phyloP scores from a whole-genome alignment of 23 tunicate species.

The Trididemnum clinides region DNA sequence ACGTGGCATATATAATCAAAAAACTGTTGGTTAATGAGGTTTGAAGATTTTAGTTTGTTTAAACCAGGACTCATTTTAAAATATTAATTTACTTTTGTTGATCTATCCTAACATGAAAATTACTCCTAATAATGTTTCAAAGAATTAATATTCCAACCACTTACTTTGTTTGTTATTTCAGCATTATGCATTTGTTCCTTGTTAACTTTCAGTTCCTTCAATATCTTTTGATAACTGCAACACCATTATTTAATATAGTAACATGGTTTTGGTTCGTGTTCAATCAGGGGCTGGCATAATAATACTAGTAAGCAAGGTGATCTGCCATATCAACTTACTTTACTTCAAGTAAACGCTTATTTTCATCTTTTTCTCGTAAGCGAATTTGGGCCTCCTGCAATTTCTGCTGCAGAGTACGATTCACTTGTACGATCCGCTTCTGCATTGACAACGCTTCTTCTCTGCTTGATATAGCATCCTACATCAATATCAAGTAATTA shows the following conservation, averaged over 20 bases:
- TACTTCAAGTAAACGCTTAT: neutral
- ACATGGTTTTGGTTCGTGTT: neutral
- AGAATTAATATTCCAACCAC: too few species aligned
- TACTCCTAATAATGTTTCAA: too few species aligned
- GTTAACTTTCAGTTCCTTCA: neutral
- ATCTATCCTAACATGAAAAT: too few species aligned
- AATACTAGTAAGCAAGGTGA: neutral
- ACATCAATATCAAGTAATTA: too few species aligned
- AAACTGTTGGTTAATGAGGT: too few species aligned
- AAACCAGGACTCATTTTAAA: too few species aligned
- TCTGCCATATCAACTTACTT: too few species aligned
- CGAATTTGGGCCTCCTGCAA: neutral
- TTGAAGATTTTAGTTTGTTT: too few species aligned
- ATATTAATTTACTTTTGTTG: too few species aligned
- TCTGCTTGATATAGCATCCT: slow-evolving; percentile 4
- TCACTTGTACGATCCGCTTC: neutral
- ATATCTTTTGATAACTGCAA: neutral
- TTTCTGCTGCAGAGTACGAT: slow-evolving; percentile 2
- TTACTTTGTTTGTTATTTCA: slow-evolving; percentile 6
- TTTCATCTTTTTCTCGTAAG: neutral
- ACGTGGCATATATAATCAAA: too few species aligned
- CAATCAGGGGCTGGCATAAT: too few species aligned
- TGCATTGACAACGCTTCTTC: neutral
- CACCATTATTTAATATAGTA: neutral
- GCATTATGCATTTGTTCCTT: neutral